These are phyloP conservation scores for Xylocampa areola DNA, from an alignment of 2,888 invertebrate genomes.

Conservation along the genomic window DNA sequence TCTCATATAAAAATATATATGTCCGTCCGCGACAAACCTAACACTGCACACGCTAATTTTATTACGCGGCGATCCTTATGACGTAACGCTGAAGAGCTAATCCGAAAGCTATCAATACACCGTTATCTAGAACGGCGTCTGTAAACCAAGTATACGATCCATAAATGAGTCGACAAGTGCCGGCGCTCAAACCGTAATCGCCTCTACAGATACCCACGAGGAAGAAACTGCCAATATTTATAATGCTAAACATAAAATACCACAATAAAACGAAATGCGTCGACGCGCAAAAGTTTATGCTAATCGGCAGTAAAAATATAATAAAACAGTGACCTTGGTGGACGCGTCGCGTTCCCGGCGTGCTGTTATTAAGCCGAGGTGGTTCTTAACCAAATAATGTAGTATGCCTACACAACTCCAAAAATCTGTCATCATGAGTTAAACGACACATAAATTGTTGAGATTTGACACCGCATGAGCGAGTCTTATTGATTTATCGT, in stretches of 20 bases:
- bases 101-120: slow-evolving; percentile 81
- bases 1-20: slow-evolving; percentile 44
- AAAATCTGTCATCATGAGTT: slow-evolving; percentile 60
- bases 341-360: slow-evolving; percentile 58
- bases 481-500: slow-evolving; percentile 58
- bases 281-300: slow-evolving; percentile 76
- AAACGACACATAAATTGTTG: slow-evolving; percentile 53
- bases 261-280: slow-evolving; percentile 79
- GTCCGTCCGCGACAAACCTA: slow-evolving; percentile 44
- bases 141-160: slow-evolving; percentile 82
- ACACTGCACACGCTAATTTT: slow-evolving; percentile 71
- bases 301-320: slow-evolving; percentile 79
- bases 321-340: slow-evolving; percentile 72
- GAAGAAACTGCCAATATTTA: slow-evolving; percentile 79
- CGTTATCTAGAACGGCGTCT: slow-evolving; percentile 80
- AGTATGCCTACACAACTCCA: slow-evolving; percentile 53
- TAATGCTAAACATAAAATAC: slow-evolving; percentile 76
- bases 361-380: slow-evolving; percentile 56
- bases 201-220: slow-evolving; percentile 68
- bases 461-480: slow-evolving; percentile 56
- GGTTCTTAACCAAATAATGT: slow-evolving; percentile 51
- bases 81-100: slow-evolving; percentile 71
- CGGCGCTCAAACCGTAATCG: slow-evolving; percentile 74
- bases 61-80: slow-evolving; percentile 66
- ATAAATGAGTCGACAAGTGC: slow-evolving; percentile 81